phyloP scores from a whole-genome alignment of 2,888 invertebrate genomes.

The Philaethria dido region DNA sequence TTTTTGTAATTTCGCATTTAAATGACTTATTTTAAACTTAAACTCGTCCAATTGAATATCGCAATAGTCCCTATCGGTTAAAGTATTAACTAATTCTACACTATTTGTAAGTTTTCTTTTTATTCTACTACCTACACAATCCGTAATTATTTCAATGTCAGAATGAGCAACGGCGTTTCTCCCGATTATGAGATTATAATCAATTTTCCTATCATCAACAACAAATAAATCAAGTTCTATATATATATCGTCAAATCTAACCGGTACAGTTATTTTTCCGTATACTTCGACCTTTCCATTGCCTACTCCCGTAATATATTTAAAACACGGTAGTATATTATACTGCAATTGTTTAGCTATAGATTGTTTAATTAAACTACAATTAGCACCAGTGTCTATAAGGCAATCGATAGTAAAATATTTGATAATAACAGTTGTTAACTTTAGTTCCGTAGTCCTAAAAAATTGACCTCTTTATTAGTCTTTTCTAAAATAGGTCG shows the following conservation, averaged over 20 bases:
- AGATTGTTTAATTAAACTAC: slow-evolving; percentile 44
- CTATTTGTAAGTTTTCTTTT: slow-evolving; percentile 2
- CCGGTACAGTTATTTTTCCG: slow-evolving; percentile 36
- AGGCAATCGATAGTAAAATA: slow-evolving; percentile 28
- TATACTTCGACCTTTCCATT: slow-evolving; percentile 31
- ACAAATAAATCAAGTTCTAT: slow-evolving; percentile 45
- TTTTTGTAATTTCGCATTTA: too few relatives aligned
- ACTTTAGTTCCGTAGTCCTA: slow-evolving; percentile 20
- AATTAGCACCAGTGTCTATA: slow-evolving; percentile 45
- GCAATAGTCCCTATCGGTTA: too few relatives aligned
- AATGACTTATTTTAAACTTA: too few relatives aligned
- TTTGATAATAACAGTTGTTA: slow-evolving; percentile 38
- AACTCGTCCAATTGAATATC: too few relatives aligned
- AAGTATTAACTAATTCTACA: slow-evolving; percentile 26
- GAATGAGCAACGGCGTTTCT: slow-evolving; percentile 33
- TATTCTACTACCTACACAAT: slow-evolving; percentile 32
- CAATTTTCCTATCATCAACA: slow-evolving; percentile 33
- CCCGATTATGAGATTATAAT: slow-evolving; percentile 33
- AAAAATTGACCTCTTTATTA: slow-evolving; percentile 24
- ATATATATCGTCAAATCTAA: slow-evolving; percentile 40
- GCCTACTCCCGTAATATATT: slow-evolving; percentile 38
- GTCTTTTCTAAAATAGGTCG: too few relatives aligned
- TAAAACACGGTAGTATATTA: slow-evolving; percentile 18
- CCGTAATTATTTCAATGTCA: slow-evolving; percentile 39
- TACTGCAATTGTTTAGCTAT: slow-evolving; percentile 34